These are phyloP conservation scores for Notothenia rossii DNA, from an alignment of 2,113 vertebrate species.

Conservation along the genomic window DNA sequence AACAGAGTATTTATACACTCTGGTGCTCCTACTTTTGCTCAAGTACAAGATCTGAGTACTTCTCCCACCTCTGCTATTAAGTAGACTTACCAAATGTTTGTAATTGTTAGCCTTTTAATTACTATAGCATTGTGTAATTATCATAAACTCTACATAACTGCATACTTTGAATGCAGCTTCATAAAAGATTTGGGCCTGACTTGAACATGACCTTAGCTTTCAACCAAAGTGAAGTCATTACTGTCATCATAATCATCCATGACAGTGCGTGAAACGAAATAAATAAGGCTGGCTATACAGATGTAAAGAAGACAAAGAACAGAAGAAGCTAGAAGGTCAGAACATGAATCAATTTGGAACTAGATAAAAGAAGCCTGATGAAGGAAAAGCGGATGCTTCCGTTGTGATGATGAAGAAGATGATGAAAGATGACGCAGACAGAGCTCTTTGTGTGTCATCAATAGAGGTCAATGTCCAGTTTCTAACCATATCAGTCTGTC, in stretches of 20 bases:
- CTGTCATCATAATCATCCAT: conserved; percentile 32
- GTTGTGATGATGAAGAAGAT: conserved; percentile 43
- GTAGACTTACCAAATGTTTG: not conserved
- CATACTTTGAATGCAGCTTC: conserved; percentile 8
- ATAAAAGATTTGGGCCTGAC: conserved; percentile 29
- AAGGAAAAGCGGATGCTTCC: conserved; percentile 40
- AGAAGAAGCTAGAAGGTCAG: conserved; percentile 29
- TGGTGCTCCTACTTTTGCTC: too few species aligned
- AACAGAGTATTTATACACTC: too few species aligned
- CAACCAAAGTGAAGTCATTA: conserved; percentile 29
- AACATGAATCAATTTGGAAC: conserved; percentile 57
- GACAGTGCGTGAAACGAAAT: conserved; percentile 3
- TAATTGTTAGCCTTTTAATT: not conserved
- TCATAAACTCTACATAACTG: not conserved
- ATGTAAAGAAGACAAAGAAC: not conserved
- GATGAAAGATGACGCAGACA: conserved; percentile 50
- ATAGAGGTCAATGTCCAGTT: conserved; percentile 71
- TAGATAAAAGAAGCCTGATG: conserved; percentile 50
- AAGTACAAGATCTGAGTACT: too few species aligned
- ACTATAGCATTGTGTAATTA: conserved; percentile 17
- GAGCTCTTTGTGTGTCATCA: conserved; percentile 70
- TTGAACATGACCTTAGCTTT: conserved; percentile 35
- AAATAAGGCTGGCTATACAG: conserved; percentile 3
- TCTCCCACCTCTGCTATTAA: too few species aligned
- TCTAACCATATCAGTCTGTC: conserved; percentile 39